phyloP scores from a whole-genome alignment of 2,888 invertebrate species.

The Frankliniella intonsa region DNA sequence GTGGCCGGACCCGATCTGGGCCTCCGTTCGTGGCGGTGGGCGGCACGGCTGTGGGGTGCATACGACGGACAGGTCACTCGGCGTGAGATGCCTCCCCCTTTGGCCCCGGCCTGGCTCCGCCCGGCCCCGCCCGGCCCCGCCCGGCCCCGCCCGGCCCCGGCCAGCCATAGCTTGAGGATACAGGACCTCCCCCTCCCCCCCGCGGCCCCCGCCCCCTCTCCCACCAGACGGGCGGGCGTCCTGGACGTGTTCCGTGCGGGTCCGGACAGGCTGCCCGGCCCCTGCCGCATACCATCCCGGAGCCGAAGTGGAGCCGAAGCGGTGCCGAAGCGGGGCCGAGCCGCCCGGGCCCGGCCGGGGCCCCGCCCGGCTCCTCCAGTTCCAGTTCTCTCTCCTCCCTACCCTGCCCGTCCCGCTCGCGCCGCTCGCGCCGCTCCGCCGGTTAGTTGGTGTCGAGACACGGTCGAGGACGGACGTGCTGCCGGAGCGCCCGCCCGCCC shows the following conservation, averaged over 20 bases:
- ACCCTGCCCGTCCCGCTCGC: neutral
- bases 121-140: neutral
- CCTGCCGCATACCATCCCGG: slow-evolving; percentile 4
- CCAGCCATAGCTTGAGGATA: slow-evolving; percentile 22
- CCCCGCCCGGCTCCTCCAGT: neutral
- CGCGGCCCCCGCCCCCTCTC: neutral
- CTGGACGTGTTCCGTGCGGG: neutral
- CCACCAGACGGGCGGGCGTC: neutral
- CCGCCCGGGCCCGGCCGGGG: neutral
- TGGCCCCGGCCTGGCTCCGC: neutral
- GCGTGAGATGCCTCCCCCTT: too few relatives aligned
- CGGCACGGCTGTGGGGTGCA: too few relatives aligned
- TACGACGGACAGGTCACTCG: too few relatives aligned
- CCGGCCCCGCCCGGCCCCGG: neutral
- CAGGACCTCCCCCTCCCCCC: neutral
- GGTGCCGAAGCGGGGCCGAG: neutral
- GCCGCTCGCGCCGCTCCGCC: neutral
- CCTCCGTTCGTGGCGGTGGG: too few relatives aligned
- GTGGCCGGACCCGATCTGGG: too few relatives aligned
- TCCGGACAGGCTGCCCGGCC: neutral
- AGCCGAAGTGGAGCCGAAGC: neutral
- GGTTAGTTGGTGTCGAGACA: slow-evolving; percentile 3
- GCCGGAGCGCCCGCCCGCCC: neutral
- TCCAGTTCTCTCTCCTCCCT: neutral
- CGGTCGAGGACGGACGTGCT: neutral